A percentile compares a stretch with the other conserved stretches of the same genome.
Conservation (phyloP, 2,113 vertebrate genomes). For the Sus scrofa region DNA sequence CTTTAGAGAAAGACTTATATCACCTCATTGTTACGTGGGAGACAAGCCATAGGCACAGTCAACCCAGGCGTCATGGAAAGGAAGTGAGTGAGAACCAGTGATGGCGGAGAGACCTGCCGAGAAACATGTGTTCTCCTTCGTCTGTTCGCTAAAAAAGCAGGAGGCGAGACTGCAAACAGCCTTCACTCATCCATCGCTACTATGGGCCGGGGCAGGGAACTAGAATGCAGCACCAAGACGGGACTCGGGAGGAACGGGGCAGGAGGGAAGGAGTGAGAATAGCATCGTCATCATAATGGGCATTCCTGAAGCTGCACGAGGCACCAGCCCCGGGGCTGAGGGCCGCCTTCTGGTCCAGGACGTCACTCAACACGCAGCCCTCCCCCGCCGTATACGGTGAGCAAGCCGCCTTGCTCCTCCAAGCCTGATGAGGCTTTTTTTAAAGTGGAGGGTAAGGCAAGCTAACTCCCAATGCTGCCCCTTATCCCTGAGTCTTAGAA, state of each 20-base stretch:
- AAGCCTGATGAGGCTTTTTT: background rate
- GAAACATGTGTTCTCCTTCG: background rate
- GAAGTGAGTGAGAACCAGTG: background rate
- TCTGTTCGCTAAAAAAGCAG: background rate
- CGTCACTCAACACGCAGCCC: too few relatives aligned
- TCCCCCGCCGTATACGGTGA: rapidly evolving
- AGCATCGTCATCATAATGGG: rapidly evolving
- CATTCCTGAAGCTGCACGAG: background rate
- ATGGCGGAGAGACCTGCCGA: background rate
- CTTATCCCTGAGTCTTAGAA: background rate
- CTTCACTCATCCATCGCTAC: background rate
- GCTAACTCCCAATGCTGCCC: background rate
- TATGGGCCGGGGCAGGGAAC: rapidly evolving
- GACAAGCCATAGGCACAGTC: too few relatives aligned
- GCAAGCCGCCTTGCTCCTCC: background rate
- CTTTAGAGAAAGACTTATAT: background rate
- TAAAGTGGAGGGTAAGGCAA: background rate
- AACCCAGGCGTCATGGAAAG: background rate
- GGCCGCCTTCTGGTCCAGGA: background rate
- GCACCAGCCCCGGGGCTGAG: too few relatives aligned
- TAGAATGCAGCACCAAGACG: background rate
- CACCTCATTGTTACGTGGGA: background rate
- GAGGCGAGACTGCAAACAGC: background rate
- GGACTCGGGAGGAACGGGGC: background rate
- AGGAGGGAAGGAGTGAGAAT: background rate